Evolutionary conservation across 2,888 invertebrate genomes (phyloP), one percentile per base, ranked within the genome.

Genomic region (Sarcophaga variegata): DNA sequence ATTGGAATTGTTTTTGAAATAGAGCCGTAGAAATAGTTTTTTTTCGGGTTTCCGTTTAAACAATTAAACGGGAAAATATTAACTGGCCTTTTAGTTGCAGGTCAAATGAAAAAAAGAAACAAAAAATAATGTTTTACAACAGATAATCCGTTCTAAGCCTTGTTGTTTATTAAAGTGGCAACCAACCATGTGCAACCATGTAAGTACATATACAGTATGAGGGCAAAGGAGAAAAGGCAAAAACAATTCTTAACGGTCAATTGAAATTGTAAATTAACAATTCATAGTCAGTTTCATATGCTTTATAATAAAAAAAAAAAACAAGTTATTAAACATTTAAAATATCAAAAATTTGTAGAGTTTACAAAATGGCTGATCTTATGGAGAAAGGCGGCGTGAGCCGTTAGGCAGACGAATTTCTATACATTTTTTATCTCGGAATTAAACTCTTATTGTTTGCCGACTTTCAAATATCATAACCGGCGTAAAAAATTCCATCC

Each of bases 61-160:
- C 64, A 70, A 77, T 71, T 17, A 77, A 79, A 66, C 72, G 63
- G 47, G 12, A n/a, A 71, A 76, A 80, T 62, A 14, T 67, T 66
- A 77, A 49, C 66, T 66, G 80, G 76, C 76, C 67, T 66, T 71
- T 79, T 62, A 6, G 6, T 62, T 37, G 10, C 37, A 37, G 25
- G 27, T 3, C 17, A 47, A 81, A 66, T 20, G 20, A 72, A 8
- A 49, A 49, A 49, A 49, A 11, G 2, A 49, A 49, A 3, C 12
- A 3, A 49, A 54, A 54, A 54, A 14, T 17, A 54, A 54, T 54
- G 12, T 14, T 70, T 54, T 89, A 88, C 90, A 91, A 67, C 67
- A 88, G 92, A 91, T 92, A 90, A 92, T 91, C 92, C 90, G 60
- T 87, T 91, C 90, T 92, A 89, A 92, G 90, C 92, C 92, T 89